Evolutionary conservation across 2,888 invertebrate genomes (phyloP), one percentile per base, ranked within the genome.

Genomic region (Laothoe populi): DNA sequence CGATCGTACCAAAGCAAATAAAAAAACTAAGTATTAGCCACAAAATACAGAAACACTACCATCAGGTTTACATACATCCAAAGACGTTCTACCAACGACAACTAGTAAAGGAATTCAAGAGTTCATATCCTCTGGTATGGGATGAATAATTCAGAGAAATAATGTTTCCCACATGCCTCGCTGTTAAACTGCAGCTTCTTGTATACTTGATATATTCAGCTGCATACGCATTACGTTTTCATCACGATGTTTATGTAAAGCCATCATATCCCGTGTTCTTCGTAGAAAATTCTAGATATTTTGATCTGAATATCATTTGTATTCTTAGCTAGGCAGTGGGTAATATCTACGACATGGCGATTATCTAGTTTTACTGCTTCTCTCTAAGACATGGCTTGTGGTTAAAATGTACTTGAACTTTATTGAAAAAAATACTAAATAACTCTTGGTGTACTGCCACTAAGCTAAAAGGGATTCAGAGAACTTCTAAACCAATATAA

Each of bases 221-320:
- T 40, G 59, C 45, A 60, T 31, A 58, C 59, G 46, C 45, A 61
- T 63, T 63, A 58, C 63, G 62, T 58, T 58, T 62, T 46, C 57
- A 45, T 46, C 45, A 11, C 10, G 10, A 53, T 53, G 53, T 53
- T 53, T 53, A 53, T 53, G 53, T 31, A 53, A 10, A 35, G 35
- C 40, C 44, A 11, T 53, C 53, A 53, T 53, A 53, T 53, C 35
- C 16, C 11, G 19, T 53, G 53, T 35, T 42, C 31, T 8, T 53
- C 10, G 0, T 21, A 49, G 53, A 35, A 53, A 19, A 16, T 53
- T 35, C 31, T 35, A 19, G 44, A 44, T 44, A 8, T 44, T 19
- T 19, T 19, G 4, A 2, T 44, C 31, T n/a, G n/a, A n/a, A 5
- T 19, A 19, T 44, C 1, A 7, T 19, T 44, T 44, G n/a, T n/a